Percentiles rank a stretch among this genome's conserved stretches.
Evolutionary conservation across 2,113 vertebrate species (phyloP).

Genomic region (Himantopus leucocephalus): DNA sequence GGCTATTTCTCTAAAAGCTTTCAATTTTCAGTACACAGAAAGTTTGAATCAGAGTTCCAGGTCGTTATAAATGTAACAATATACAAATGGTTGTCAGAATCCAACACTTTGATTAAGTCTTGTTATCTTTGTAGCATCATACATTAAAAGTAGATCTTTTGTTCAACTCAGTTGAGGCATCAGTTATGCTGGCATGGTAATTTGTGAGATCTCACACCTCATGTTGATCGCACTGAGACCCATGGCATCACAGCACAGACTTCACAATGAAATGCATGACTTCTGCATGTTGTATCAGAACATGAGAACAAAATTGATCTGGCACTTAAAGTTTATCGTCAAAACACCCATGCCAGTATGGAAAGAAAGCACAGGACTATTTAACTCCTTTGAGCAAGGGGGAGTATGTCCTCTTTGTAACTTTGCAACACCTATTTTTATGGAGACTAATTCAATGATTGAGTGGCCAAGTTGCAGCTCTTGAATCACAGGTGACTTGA

Average conservation of each 20-base stretch:
- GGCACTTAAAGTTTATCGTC: not conserved
- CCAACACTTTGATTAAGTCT: not conserved
- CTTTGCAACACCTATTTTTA: not conserved
- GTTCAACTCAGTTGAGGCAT: not conserved
- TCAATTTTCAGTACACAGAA: not conserved
- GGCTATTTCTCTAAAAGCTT: not conserved
- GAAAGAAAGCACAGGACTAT: not conserved
- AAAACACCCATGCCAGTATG: not conserved
- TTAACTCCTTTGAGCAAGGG: not conserved
- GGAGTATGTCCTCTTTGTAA: not conserved
- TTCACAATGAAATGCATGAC: not conserved
- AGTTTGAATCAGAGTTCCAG: not conserved
- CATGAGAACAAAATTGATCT: not conserved
- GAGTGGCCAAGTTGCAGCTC: not conserved
- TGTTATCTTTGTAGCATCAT: not conserved
- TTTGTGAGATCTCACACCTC: not conserved
- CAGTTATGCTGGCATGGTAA: not conserved
- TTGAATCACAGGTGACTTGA: not conserved
- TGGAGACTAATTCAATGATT: not conserved
- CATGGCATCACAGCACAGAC: not conserved
- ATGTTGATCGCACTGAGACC: not conserved
- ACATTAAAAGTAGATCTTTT: not conserved
- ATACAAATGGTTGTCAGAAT: not conserved
- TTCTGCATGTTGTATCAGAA: not conserved
- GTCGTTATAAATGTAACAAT: not conserved